Evolutionary conservation across 1,140 invertebrate genomes (phyloP), one percentile per base, ranked within the genome.

Genomic region (Halictus rubicundus): DNA sequence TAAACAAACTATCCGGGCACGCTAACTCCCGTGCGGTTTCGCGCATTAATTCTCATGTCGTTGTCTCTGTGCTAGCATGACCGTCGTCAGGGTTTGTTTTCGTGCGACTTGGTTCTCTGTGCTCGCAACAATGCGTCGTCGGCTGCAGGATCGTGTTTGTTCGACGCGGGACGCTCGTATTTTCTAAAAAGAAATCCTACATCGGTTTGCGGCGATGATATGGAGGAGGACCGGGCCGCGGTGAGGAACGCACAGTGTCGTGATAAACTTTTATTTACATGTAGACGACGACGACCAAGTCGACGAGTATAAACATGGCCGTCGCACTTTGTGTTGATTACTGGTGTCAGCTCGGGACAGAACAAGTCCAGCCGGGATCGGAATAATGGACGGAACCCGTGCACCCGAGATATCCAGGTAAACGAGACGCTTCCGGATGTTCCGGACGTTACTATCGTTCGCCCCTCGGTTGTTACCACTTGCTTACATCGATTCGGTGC

Each of bases 251-350:
- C 49, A 72, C 25, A 27, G 68, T 64, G 46, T 60, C 37, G 68
- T 49, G 60, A 72, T 25, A 23, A 63, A 78, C 16, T 72, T 64
- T 78, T 78, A 78, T 78, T 78, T 78, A 78, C 76, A 70, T 46
- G 76, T 59, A 72, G 69, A 32, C 32, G 32, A 32, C 32, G 32
- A 32, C 32, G 32, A 64, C 76, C 64, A 37, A 78, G 76, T 57
- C 61, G 76, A 72, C 80, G 63, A 68, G 77, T 49, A 72, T 85
- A 85, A 84, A 85, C 83, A 85, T 85, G 83, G 83, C 83, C 72
- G 83, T 85, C 83, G 83, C 39, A 82, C 72, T 84, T 83, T 84
- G 78, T 84, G 82, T 84, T 76, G 78, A 72, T 85, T 69, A 76
- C 66, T 70, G 42, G 82, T 71, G 82, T 54, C 68, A 71, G 57